phyloP scores from a whole-genome alignment of 2,113 vertebrate genomes.

The Climacteris rufus region DNA sequence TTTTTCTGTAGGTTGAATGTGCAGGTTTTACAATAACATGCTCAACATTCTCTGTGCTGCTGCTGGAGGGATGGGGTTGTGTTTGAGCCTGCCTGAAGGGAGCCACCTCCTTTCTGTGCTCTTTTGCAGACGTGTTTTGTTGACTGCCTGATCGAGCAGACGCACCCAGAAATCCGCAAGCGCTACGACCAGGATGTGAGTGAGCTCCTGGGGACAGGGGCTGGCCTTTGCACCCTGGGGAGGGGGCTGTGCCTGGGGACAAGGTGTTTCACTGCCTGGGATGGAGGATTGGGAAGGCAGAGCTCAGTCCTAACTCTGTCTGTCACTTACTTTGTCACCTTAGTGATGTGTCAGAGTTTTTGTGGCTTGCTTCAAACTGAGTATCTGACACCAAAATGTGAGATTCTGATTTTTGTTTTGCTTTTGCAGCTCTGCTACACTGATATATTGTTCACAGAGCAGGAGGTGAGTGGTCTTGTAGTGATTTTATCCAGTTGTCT shows the following conservation, averaged over 20 bases:
- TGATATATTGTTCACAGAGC: constrained; percentile 97
- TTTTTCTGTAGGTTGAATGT: not conserved
- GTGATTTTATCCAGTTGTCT: not conserved
- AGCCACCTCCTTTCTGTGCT: not conserved
- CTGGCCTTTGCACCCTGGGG: not conserved
- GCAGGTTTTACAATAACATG: not conserved
- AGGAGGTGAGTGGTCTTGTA: constrained; percentile 84
- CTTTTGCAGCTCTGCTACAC: constrained; percentile 92
- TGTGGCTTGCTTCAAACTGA: not conserved
- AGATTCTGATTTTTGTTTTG: not conserved
- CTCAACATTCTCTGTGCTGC: not conserved
- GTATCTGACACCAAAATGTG: not conserved
- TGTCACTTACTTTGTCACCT: not conserved
- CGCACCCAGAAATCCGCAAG: constrained; percentile 95
- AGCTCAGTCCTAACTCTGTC: not conserved
- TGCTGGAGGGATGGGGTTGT: not conserved
- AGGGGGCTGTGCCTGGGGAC: not conserved
- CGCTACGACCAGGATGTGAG: constrained; percentile 93
- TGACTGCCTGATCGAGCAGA: constrained; percentile 97
- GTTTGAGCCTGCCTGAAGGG: not conserved
- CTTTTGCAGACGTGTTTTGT: constrained; percentile 91
- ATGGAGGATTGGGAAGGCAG: not conserved
- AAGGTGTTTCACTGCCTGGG: not conserved
- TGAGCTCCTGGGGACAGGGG: not conserved
- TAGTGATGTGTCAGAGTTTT: not conserved